These are phyloP conservation scores for Drosophila atripex DNA, from an alignment of 2,888 invertebrate species.

Conservation along the genomic window DNA sequence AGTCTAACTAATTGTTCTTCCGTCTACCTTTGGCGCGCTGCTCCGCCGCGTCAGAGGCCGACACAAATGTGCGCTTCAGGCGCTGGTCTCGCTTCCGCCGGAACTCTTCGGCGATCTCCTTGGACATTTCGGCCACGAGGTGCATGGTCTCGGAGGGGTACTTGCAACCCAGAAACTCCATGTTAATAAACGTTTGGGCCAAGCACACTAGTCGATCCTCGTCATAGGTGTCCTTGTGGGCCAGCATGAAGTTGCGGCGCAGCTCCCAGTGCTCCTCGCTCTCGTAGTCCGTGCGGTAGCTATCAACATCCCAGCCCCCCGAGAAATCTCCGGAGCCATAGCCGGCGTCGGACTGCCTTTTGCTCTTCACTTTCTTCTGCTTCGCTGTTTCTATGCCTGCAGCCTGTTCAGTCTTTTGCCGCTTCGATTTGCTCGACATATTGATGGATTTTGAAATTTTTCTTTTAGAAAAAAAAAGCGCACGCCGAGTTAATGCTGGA, in stretches of 20 bases:
- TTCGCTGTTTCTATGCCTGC: neutral
- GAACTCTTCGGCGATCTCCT: constrained; percentile 90
- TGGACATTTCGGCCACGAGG: constrained; percentile 89
- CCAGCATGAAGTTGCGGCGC: constrained; percentile 90
- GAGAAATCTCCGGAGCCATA: constrained; percentile 17
- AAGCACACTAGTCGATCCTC: constrained; percentile 93
- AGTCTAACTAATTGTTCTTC: constrained; percentile 58
- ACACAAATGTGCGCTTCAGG: constrained; percentile 90
- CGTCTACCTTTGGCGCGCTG: constrained; percentile 89
- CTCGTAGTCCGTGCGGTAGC: constrained; percentile 91
- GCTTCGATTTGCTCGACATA: constrained; percentile 52
- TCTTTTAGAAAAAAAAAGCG: neutral
- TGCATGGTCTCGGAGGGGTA: constrained; percentile 94
- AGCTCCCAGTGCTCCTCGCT: constrained; percentile 96
- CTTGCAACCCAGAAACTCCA: constrained; percentile 86
- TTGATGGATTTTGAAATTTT: neutral
- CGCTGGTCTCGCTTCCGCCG: constrained; percentile 87
- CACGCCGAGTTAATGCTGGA: constrained; percentile 7
- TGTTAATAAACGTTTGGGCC: constrained; percentile 95
- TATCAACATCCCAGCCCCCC: constrained; percentile 89
- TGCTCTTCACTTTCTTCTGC: constrained; percentile 14
- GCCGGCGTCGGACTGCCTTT: constrained; percentile 12
- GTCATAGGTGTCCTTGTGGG: constrained; percentile 90
- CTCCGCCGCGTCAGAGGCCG: constrained; percentile 91
- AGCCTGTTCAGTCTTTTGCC: constrained; percentile 12